Percentiles rank a stretch among this genome's conserved stretches.
These are phyloP conservation scores for Myotis brandtii DNA, from an alignment of 2,113 vertebrate species.

Conservation along the genomic window DNA sequence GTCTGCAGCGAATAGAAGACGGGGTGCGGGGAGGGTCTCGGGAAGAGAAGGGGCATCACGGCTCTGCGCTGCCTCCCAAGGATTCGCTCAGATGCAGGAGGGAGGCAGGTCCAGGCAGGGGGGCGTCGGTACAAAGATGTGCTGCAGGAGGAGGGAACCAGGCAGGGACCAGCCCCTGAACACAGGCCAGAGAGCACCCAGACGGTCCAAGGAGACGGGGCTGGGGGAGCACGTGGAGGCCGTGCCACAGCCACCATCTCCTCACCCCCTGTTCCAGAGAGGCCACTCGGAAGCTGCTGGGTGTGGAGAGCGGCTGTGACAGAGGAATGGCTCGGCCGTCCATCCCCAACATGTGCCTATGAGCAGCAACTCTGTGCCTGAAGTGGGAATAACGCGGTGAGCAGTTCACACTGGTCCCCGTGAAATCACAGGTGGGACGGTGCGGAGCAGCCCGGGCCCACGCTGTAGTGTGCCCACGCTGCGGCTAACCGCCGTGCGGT, in stretches of 20 bases:
- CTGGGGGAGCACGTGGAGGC: fast-evolving
- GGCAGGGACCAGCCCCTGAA: too few relatives aligned
- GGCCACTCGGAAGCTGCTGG: background rate
- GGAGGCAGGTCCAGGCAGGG: background rate
- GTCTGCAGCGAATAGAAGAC: background rate
- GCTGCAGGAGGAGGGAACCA: background rate
- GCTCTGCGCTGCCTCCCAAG: background rate
- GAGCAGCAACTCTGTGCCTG: background rate
- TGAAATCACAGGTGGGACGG: background rate
- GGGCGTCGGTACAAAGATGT: background rate
- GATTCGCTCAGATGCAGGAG: background rate
- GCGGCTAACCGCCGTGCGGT: background rate
- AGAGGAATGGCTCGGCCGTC: fast-evolving
- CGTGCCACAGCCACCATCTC: fast-evolving
- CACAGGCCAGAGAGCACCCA: background rate
- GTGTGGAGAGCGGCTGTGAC: fast-evolving
- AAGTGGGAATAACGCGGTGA: background rate
- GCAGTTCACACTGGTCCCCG: background rate
- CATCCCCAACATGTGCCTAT: background rate
- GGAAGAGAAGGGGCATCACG: background rate
- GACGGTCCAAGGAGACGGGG: too few relatives aligned
- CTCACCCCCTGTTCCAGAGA: background rate
- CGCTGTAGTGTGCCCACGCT: background rate
- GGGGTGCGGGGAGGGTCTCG: background rate
- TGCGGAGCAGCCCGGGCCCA: background rate